Percentiles rank a stretch among this genome's conserved stretches.
Conservation (phyloP, 2,113 vertebrate genomes). For the Strigops habroptila region DNA sequence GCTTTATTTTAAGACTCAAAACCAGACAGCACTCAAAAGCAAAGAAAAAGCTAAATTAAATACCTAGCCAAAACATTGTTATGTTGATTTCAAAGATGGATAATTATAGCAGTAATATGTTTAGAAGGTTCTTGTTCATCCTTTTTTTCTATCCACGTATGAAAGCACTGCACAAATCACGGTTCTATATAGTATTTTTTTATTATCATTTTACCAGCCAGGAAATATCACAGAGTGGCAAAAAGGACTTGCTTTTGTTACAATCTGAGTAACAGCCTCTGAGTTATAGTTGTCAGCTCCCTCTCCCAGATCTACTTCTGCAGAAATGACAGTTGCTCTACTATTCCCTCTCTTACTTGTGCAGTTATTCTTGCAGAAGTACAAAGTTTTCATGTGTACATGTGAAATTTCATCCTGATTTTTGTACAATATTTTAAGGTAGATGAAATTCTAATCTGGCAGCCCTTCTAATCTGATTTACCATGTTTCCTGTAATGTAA, state of each 20-base stretch:
- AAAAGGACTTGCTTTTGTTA: background rate
- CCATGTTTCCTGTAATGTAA: background rate
- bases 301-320: background rate
- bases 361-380: background rate
- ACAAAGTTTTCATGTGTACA: background rate
- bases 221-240: background rate
- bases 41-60: slow-evolving; percentile 33
- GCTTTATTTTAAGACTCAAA: slow-evolving; percentile 7
- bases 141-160: background rate
- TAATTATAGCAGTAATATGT: background rate
- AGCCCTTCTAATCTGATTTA: background rate
- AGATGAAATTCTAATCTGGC: background rate
- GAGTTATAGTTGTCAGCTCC: background rate
- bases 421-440: background rate
- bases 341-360: background rate
- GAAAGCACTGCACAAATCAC: background rate
- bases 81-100: background rate
- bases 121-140: background rate
- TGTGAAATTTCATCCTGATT: background rate
- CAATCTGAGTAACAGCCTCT: background rate
- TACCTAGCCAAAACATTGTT: background rate
- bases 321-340: background rate
- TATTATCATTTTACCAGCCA: background rate
- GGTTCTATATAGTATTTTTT: background rate
- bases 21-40: background rate